Evolutionary conservation across 2,888 invertebrate species (phyloP).

Genomic region (Clistopyga incitator): DNA sequence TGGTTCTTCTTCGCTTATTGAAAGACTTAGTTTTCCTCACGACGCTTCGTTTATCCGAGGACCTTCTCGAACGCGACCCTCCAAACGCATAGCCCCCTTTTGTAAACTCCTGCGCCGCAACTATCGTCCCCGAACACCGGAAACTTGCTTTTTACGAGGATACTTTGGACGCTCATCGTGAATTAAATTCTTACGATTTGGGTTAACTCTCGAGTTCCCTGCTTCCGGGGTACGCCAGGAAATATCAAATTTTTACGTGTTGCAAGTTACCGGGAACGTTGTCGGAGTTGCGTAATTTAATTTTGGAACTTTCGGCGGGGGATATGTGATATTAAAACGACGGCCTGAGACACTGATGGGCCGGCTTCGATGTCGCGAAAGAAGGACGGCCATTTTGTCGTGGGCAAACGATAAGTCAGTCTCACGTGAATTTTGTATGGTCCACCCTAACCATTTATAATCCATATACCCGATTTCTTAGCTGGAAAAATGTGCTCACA

Average conservation of each 20-base stretch:
- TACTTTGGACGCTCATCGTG: constrained; percentile 67
- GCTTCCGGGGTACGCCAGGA: too few species aligned
- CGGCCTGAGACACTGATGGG: too few species aligned
- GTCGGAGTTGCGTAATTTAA: background rate
- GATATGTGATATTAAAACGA: background rate
- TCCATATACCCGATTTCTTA: too few species aligned
- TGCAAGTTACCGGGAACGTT: background rate
- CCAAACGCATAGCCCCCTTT: constrained; percentile 39
- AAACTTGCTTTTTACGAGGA: constrained; percentile 74
- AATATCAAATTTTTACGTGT: background rate
- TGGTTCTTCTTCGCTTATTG: constrained; percentile 62
- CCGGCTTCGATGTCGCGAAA: too few species aligned
- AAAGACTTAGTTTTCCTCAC: constrained; percentile 60
- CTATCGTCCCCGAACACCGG: constrained; percentile 35
- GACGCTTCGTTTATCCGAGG: constrained; percentile 17
- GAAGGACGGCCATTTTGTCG: too few species aligned
- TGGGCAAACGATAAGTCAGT: too few species aligned
- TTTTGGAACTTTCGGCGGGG: background rate
- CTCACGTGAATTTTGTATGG: too few species aligned
- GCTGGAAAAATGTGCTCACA: too few species aligned
- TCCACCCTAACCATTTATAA: too few species aligned
- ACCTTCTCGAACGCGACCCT: constrained; percentile 22
- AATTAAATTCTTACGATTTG: constrained; percentile 40
- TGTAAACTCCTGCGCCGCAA: constrained; percentile 42
- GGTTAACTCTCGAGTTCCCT: background rate